A percentile compares a stretch with the other conserved stretches of the same genome.
phyloP scores from a whole-genome alignment of 2,888 invertebrate genomes.

The Drosophila rubida region DNA sequence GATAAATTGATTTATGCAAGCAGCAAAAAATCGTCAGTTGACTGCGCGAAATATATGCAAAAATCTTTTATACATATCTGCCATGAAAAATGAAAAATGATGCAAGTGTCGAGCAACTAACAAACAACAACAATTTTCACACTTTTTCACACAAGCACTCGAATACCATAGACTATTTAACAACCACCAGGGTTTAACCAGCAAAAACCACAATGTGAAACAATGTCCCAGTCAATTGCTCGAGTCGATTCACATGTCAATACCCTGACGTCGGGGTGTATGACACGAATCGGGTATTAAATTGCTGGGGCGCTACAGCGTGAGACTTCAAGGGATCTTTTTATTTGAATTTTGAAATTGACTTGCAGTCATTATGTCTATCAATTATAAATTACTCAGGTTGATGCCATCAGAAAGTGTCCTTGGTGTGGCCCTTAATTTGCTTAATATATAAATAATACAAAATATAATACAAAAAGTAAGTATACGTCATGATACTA shows the following conservation, averaged over 20 bases:
- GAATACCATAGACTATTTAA: conserved; percentile 13
- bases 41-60: conserved; percentile 49
- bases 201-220: background rate
- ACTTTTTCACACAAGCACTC: conserved; percentile 26
- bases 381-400: too few relatives aligned
- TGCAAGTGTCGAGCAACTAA: conserved; percentile 18
- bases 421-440: too few relatives aligned
- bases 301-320: background rate
- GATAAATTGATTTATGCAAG: conserved; percentile 78
- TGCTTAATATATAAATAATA: too few relatives aligned
- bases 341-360: background rate
- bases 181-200: conserved; percentile 20
- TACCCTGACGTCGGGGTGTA: background rate
- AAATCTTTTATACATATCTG: conserved; percentile 41
- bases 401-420: too few relatives aligned
- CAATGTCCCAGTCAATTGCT: background rate
- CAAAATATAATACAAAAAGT: background rate
- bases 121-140: conserved; percentile 7
- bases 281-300: background rate
- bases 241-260: conserved; percentile 1
- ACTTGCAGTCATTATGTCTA: background rate
- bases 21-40: conserved; percentile 52
- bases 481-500: background rate
- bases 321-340: background rate
- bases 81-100: conserved; percentile 65